Base-by-base conservation (phyloP, 2,113 vertebrate genomes). In the Haemorhous mexicanus region DNA sequence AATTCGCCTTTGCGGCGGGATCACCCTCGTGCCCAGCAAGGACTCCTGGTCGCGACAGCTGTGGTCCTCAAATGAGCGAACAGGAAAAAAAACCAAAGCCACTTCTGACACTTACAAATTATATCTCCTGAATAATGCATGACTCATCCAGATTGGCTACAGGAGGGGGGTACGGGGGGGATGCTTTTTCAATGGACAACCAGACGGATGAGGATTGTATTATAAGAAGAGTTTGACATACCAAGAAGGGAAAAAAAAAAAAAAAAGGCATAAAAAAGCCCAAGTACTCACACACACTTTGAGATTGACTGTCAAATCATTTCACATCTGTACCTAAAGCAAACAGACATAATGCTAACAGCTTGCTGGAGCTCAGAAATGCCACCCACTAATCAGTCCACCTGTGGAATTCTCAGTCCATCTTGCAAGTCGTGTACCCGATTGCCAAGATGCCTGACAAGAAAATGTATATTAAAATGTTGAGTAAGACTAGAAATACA, bases 341-440 rank as follows among this genome's bases (percentile, higher is more conserved):
- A 98, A 98, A 98, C 98, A 98, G 98, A 98, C 98, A 98, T 98
- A 98, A 98, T 98, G 98, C 97, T 98, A 98, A 98, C 98, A 98
- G 98, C 98, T 98, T 98, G 98, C 97, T 98, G 97, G 97, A 98
- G 98, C 98, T 98, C 97, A 98, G 97, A 98, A 98, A 98, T 98
- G 98, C 98, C 98, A 98, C 98, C 98, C 98, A 98, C 98, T 98
- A 98, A 98, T 98, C 98, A 98, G 98, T 98, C 98, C 98, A 98
- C 98, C 98, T 98, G 98, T 98, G 97, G 98, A 98, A 98, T 98
- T 98, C 97, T 98, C 97, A 97, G 98, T 97, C 98, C 98, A 98
- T 98, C 98, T 98, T 98, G 98, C 98, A 97, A 97, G 97, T 97
- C 93, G 97, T 97, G 94, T 96, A 96, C 94, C 95, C 96, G 90